These are phyloP conservation scores for Glyphotaelius pellucidus DNA, from an alignment of 2,888 invertebrate species.

Conservation along the genomic window DNA sequence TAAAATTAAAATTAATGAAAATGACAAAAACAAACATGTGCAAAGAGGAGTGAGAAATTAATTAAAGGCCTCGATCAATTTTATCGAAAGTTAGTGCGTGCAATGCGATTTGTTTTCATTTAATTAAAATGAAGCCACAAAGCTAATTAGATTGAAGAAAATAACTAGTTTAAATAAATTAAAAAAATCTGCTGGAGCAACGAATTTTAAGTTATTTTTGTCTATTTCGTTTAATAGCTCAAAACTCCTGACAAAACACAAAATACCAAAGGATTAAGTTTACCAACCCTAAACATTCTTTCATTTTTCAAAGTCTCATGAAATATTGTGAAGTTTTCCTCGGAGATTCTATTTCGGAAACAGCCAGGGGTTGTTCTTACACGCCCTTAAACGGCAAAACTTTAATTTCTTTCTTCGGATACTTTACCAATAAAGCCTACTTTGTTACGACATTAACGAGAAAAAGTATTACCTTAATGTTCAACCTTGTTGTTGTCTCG, in stretches of 20 bases:
- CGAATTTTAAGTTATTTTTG: neutral
- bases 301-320: neutral
- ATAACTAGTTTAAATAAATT: too few relatives aligned
- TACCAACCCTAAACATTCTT: neutral
- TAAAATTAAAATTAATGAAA: too few relatives aligned
- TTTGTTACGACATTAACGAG: slow-evolving; percentile 40
- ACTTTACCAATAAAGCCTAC: slow-evolving; percentile 50
- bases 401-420: slow-evolving; percentile 52
- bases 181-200: too few relatives aligned
- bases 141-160: too few relatives aligned
- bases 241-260: neutral
- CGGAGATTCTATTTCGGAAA: neutral
- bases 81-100: too few relatives aligned
- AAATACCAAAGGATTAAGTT: neutral
- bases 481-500: neutral
- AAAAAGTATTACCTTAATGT: slow-evolving; percentile 29
- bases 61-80: too few relatives aligned
- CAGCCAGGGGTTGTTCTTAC: neutral
- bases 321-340: slow-evolving; percentile 12
- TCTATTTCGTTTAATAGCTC: neutral
- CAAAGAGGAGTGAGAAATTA: too few relatives aligned
- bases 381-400: slow-evolving; percentile 39
- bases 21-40: too few relatives aligned
- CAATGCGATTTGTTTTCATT: too few relatives aligned
- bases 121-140: too few relatives aligned